A percentile compares a stretch with the other conserved stretches of the same genome.
Conservation (phyloP, 2,113 vertebrate species). For the Gadus macrocephalus region DNA sequence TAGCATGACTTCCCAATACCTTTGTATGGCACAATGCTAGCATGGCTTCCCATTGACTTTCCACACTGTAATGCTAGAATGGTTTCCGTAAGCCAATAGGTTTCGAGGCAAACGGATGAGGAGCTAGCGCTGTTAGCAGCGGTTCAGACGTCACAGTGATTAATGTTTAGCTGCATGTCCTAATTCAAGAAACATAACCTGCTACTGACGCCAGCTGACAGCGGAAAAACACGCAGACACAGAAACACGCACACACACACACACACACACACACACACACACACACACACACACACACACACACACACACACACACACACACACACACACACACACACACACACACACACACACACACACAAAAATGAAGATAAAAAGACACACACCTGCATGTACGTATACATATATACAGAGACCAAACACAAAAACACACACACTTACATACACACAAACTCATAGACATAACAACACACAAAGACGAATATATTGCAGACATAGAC, state of each 20-base stretch:
- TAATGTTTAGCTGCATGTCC: constrained; percentile 46
- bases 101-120: not conserved
- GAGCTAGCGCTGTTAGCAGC: constrained; percentile 26
- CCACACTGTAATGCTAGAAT: too few species aligned
- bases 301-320: not conserved
- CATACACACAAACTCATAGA: not conserved
- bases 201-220: constrained; percentile 12
- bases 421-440: not conserved
- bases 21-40: too few species aligned
- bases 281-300: not conserved
- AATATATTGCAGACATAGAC: not conserved
- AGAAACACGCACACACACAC: not conserved
- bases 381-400: constrained; percentile 18
- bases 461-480: not conserved
- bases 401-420: not conserved
- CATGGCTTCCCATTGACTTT: too few species aligned
- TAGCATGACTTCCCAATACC: too few species aligned
- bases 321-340: not conserved
- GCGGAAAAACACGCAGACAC: not conserved
- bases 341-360: not conserved
- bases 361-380: not conserved
- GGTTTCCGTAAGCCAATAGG: too few species aligned
- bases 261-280: not conserved
- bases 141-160: constrained; percentile 26
- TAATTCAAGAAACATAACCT: constrained; percentile 49